Conservation (phyloP, 2,113 vertebrate genomes). For the Glaucidium brasilianum region DNA sequence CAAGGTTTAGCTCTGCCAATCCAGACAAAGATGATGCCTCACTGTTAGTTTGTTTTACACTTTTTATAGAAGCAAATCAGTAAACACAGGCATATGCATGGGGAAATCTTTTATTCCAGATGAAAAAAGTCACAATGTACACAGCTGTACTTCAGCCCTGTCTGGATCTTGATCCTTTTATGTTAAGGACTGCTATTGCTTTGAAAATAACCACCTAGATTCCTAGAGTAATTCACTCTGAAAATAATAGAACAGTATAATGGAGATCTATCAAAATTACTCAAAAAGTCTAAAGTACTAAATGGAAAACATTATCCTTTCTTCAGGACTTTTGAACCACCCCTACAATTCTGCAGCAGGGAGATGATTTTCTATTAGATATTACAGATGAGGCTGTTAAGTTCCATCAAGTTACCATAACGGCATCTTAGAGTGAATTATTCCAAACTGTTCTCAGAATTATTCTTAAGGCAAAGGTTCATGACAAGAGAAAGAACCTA, state of each 20-base stretch:
- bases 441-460: not conserved
- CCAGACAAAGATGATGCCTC: not conserved
- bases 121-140: not conserved
- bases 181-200: not conserved
- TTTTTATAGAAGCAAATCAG: slow-evolving; percentile 2
- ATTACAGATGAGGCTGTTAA: not conserved
- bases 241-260: not conserved
- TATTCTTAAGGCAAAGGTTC: not conserved
- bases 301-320: slow-evolving; percentile 22
- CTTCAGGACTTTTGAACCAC: not conserved
- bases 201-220: slow-evolving; percentile 8
- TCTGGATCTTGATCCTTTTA: not conserved
- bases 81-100: not conserved
- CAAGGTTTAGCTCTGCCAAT: not conserved
- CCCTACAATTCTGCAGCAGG: not conserved
- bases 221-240: not conserved
- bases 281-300: not conserved
- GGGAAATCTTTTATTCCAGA: not conserved
- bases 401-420: not conserved
- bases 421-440: not conserved
- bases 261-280: not conserved
- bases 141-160: not conserved
- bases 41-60: not conserved
- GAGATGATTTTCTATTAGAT: slow-evolving; percentile 1
- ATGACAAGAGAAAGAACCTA: not conserved